Evolutionary conservation across 1,140 invertebrate genomes (phyloP).

Genomic region (Littorina saxatilis): DNA sequence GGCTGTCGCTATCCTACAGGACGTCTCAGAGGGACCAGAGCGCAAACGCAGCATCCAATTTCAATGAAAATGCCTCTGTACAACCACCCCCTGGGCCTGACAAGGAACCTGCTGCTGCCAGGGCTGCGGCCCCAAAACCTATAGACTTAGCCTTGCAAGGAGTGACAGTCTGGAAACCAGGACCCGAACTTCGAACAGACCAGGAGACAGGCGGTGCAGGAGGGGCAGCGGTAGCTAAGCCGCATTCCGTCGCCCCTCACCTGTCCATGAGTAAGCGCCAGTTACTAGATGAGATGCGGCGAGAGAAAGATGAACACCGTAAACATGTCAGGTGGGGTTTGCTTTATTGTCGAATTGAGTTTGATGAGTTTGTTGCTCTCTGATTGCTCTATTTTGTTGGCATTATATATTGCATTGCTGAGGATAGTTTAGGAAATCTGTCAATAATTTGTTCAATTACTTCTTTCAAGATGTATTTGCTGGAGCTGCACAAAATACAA

Average conservation of each 20-base stretch:
- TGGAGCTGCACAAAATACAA: too few species aligned
- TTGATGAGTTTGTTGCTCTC: too few species aligned
- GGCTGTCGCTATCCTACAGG: too few species aligned
- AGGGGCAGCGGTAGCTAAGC: neutral
- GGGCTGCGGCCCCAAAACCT: neutral
- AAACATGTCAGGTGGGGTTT: conserved; percentile 54
- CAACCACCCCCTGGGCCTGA: neutral
- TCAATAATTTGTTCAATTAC: too few species aligned
- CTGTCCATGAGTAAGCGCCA: conserved; percentile 52
- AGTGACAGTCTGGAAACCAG: neutral
- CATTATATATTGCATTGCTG: too few species aligned
- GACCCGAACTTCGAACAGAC: neutral
- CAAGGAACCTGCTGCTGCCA: neutral
- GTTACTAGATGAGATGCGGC: conserved; percentile 54
- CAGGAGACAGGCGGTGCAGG: neutral
- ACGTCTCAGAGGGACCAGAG: neutral
- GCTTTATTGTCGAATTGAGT: too few species aligned
- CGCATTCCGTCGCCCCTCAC: neutral
- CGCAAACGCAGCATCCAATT: neutral
- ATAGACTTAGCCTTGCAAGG: neutral
- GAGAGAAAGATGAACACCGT: conserved; percentile 56
- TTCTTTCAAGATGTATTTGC: too few species aligned
- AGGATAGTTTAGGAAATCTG: too few species aligned
- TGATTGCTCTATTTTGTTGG: too few species aligned
- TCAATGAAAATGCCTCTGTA: neutral